Conservation (phyloP, 2,797 vertebrate species). For the Enteromius trimaculatus region DNA sequence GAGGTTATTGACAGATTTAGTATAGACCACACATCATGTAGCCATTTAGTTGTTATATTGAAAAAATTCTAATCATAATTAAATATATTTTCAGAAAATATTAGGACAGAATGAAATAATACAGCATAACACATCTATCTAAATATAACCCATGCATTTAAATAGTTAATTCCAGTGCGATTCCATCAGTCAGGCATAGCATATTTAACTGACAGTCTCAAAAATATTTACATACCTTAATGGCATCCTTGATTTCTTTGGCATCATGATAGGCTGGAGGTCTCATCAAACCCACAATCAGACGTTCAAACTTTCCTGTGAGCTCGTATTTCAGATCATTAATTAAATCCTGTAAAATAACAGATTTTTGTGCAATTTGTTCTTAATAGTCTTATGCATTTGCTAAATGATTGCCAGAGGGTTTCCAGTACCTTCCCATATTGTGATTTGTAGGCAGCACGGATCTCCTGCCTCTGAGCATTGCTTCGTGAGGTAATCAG, state of each 20-base stretch:
- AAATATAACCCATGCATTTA: background rate
- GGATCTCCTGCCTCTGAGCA: constrained; percentile 88
- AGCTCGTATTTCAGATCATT: constrained; percentile 95
- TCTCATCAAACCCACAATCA: constrained; percentile 94
- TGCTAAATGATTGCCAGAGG: background rate
- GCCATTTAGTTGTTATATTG: background rate
- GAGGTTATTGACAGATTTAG: background rate
- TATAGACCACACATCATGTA: background rate
- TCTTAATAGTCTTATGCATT: background rate
- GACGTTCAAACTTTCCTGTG: constrained; percentile 94
- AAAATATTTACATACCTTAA: constrained; percentile 78
- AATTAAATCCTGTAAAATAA: constrained; percentile 86
- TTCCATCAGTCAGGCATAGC: background rate
- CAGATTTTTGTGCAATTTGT: background rate
- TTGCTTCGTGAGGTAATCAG: constrained; percentile 90
- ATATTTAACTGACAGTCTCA: background rate
- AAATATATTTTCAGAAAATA: background rate
- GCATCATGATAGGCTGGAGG: constrained; percentile 88
- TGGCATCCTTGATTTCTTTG: constrained; percentile 94
- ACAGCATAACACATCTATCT: constrained; percentile 2
- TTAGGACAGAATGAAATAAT: background rate
- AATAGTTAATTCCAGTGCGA: background rate
- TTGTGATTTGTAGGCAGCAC: constrained; percentile 87
- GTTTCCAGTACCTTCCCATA: constrained; percentile 87
- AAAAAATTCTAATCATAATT: background rate